These are phyloP conservation scores for Sycophaga agraensis DNA, from an alignment of 1,140 invertebrate genomes.

Conservation along the genomic window DNA sequence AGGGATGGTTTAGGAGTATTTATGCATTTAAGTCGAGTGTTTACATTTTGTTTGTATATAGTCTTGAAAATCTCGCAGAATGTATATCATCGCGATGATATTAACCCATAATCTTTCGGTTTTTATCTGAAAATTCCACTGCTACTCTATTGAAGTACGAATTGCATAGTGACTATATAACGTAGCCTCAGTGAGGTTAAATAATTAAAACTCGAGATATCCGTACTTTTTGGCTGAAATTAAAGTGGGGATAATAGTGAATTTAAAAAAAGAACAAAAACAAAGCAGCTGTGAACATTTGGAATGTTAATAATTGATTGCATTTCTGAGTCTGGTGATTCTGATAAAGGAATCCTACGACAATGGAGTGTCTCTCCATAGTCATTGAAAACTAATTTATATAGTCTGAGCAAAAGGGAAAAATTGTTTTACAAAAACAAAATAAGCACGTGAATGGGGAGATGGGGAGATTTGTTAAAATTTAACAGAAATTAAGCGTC, in stretches of 20 bases:
- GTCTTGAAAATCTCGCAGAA: slow-evolving; percentile 17
- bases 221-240: slow-evolving; percentile 3
- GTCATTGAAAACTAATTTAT: slow-evolving; percentile 30
- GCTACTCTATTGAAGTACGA: slow-evolving; percentile 7
- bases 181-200: slow-evolving; percentile 28
- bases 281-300: slow-evolving; percentile 14
- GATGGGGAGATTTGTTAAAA: slow-evolving; percentile 53
- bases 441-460: slow-evolving; percentile 30
- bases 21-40: slow-evolving; percentile 18
- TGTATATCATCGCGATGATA: slow-evolving; percentile 20
- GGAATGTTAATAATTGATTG: slow-evolving; percentile 22
- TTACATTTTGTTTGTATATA: slow-evolving; percentile 29
- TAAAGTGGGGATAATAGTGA: not conserved
- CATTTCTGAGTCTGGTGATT: slow-evolving; percentile 3
- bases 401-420: slow-evolving; percentile 21
- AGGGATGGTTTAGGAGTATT: slow-evolving; percentile 7
- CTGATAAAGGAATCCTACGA: not conserved
- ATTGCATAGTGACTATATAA: slow-evolving; percentile 3
- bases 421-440: slow-evolving; percentile 46
- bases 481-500: slow-evolving; percentile 56
- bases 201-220: slow-evolving; percentile 8
- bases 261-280: slow-evolving; percentile 9
- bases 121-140: slow-evolving; percentile 9
- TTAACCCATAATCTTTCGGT: slow-evolving; percentile 9
- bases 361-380: slow-evolving; percentile 13